Conservation (phyloP, 2,888 invertebrate genomes). For the Eremobia ochroleuca region DNA sequence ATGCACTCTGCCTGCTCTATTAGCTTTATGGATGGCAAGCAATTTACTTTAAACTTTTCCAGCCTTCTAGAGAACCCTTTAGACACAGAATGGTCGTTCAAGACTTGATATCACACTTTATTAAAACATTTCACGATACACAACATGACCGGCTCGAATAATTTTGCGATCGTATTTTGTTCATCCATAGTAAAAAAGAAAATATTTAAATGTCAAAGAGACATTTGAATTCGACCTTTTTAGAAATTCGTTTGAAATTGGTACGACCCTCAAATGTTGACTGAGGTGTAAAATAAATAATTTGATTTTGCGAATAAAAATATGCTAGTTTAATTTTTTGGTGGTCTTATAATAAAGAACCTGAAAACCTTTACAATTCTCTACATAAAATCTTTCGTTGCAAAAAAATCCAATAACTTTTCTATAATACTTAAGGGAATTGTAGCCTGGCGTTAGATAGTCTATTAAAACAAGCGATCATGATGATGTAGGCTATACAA, state of each 20-base stretch:
- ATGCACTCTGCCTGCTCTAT: slow-evolving; percentile 63
- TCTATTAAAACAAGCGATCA: slow-evolving; percentile 51
- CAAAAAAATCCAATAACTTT: background rate
- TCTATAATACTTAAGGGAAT: slow-evolving; percentile 1
- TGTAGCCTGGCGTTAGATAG: slow-evolving; percentile 25
- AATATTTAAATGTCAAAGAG: slow-evolving; percentile 58
- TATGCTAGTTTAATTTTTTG: background rate
- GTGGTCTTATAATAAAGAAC: background rate
- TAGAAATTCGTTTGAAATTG: slow-evolving; percentile 16
- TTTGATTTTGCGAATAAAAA: slow-evolving; percentile 1
- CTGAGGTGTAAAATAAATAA: slow-evolving; percentile 3
- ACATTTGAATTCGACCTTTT: slow-evolving; percentile 55
- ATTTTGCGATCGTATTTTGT: slow-evolving; percentile 53
- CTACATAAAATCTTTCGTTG: background rate
- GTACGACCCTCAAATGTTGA: slow-evolving; percentile 30
- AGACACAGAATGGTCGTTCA: slow-evolving; percentile 23
- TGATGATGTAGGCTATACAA: slow-evolving; percentile 37
- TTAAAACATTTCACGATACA: slow-evolving; percentile 36
- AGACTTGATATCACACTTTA: slow-evolving; percentile 40
- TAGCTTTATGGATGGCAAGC: slow-evolving; percentile 47
- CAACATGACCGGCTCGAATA: slow-evolving; percentile 31
- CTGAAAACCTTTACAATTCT: background rate
- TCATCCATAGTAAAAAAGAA: slow-evolving; percentile 23
- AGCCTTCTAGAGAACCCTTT: slow-evolving; percentile 27
- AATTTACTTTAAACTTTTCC: slow-evolving; percentile 37